Evolutionary conservation across 2,113 vertebrate genomes (phyloP).

Genomic region (Ammodytes marinus): DNA sequence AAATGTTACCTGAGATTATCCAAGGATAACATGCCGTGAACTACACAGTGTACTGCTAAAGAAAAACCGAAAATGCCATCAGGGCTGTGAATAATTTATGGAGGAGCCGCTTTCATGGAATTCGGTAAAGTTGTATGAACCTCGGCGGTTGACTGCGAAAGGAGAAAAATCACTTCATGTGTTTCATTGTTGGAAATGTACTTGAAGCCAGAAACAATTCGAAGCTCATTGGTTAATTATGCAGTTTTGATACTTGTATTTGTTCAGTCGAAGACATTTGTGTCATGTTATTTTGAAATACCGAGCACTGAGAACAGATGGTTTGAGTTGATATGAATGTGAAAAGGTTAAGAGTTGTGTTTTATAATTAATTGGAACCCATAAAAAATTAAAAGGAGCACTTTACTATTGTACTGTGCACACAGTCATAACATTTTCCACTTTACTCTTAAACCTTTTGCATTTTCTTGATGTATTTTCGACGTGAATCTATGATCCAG

Average conservation of each 20-base stretch:
- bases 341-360: not conserved
- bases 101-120: conserved; percentile 23
- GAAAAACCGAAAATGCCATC: conserved; percentile 37
- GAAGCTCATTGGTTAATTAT: not conserved
- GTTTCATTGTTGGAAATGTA: not conserved
- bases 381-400: not conserved
- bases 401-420: not conserved
- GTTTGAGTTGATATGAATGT: conserved; percentile 9
- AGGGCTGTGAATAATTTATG: conserved; percentile 61
- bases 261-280: not conserved
- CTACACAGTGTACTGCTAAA: conserved; percentile 9
- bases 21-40: conserved; percentile 51
- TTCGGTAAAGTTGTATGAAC: conserved; percentile 31
- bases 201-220: not conserved
- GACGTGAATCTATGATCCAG: not conserved
- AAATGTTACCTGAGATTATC: conserved; percentile 61
- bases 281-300: not conserved
- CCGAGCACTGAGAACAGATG: not conserved
- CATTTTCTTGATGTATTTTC: conserved; percentile 3
- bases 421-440: not conserved
- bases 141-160: conserved; percentile 17
- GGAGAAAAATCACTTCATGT: not conserved
- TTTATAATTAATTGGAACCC: not conserved
- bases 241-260: not conserved
- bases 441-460: not conserved